Evolutionary conservation across 2,888 invertebrate genomes (phyloP).

Genomic region (Tethea ocularis): DNA sequence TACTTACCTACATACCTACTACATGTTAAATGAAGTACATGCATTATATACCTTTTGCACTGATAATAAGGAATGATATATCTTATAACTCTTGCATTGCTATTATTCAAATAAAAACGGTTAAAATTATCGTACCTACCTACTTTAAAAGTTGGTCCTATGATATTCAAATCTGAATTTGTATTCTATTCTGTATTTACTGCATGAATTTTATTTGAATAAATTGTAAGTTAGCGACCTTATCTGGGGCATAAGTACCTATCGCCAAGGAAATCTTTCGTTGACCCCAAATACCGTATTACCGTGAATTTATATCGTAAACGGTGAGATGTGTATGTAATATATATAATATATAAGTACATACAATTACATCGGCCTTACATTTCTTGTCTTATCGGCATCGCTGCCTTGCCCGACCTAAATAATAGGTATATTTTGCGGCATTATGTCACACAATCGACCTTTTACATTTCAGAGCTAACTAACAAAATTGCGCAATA

Average conservation of each 20-base stretch:
- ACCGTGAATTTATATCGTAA: neutral
- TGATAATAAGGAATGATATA: neutral
- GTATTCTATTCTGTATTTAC: constrained; percentile 4
- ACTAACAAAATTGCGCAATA: neutral
- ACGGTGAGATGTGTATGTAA: neutral
- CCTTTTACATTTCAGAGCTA: neutral
- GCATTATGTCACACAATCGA: neutral
- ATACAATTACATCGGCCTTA: neutral
- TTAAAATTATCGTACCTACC: neutral
- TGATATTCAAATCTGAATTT: constrained; percentile 7
- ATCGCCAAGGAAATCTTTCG: constrained; percentile 1
- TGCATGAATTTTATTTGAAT: constrained; percentile 8
- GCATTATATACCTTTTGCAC: neutral
- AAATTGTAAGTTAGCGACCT: constrained; percentile 1
- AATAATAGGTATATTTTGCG: neutral
- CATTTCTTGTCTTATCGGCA: too few species aligned
- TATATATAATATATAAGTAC: too few species aligned
- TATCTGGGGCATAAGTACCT: neutral
- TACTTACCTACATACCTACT: neutral
- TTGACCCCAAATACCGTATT: constrained; percentile 6
- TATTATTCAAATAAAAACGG: too few species aligned
- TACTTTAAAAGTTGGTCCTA: constrained; percentile 3
- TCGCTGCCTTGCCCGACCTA: neutral
- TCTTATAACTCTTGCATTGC: too few species aligned
- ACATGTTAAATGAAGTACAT: neutral